Evolutionary conservation across 2,888 invertebrate genomes (phyloP), one percentile per base, ranked within the genome.

Genomic region (Xylophagus ater): DNA sequence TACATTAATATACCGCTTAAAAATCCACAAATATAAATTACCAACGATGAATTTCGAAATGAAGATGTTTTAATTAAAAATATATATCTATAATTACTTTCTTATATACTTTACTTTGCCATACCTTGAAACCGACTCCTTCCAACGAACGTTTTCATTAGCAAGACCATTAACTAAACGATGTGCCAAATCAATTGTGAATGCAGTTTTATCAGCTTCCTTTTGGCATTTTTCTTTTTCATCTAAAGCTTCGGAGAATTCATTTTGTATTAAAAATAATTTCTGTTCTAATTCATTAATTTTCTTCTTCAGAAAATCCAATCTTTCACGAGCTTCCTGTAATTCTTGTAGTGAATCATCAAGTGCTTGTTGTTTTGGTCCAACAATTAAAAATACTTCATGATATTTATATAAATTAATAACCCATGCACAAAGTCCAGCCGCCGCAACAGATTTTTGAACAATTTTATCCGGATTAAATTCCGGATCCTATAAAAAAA

Each of bases 351-450:
- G 92, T 8, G 94, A 92, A 46, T 81, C 81, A 30, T 80, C 80
- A 23, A 94, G 71, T 1, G 94, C 94, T 46, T 76, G 72, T 53
- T 93, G 71, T 56, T 96, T 90, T 26, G 94, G 94, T 53, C 92
- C 92, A 1, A 94, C 94, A 31, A 89, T 84, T 40, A 86, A 82
- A 64, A 82, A 92, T 28, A 94, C 86, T 47, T 87, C 82, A 66
- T 88, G 85, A 67, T 88, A 94, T 53, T 75, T 82, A 58, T 86
- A 71, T 49, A 94, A 83, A 64, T 94, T 96, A 49, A 89, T 81
- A 4, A 89, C 92, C 92, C 94, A 96, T 8, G 92, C 81, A 58
- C 93, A 93, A 3, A 96, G 70, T 3, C 94, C 89, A 34, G 90
- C 88, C 14, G 94, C 96, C 10, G 96, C 94, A 29, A 78, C 74